A percentile compares a stretch with the other conserved stretches of the same genome.
Conservation (phyloP, 2,797 vertebrate genomes). For the Loris lydekkerianus region DNA sequence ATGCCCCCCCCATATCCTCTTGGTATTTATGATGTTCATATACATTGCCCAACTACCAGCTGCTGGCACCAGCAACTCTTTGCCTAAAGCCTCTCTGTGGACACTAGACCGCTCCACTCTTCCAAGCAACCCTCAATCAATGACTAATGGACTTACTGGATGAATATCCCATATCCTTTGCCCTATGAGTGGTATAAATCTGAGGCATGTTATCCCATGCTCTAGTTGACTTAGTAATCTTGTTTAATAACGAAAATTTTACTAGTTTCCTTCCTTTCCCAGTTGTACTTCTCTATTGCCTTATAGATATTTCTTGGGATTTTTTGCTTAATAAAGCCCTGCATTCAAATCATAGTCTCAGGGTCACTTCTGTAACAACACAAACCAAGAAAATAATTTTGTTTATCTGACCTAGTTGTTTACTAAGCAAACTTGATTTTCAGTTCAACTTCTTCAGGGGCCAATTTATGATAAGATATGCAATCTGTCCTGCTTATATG, state of each 20-base stretch:
- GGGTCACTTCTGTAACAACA: conserved; percentile 9
- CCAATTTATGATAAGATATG: background rate
- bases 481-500: background rate
- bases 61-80: background rate
- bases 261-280: background rate
- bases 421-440: background rate
- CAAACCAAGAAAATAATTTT: background rate
- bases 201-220: background rate
- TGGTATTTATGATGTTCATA: background rate
- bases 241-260: background rate
- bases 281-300: background rate
- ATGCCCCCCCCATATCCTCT: background rate
- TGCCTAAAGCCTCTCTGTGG: background rate
- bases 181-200: background rate
- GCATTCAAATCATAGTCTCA: background rate
- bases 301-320: background rate
- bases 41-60: background rate
- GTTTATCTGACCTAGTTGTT: background rate
- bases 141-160: background rate
- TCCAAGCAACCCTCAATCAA: background rate
- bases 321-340: conserved; percentile 32
- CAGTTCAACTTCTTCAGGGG: background rate
- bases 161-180: background rate
- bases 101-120: background rate
- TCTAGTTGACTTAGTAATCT: background rate